These are phyloP conservation scores for Hypocryptadius cinnamomeus DNA, from an alignment of 2,113 vertebrate species.

Conservation along the genomic window DNA sequence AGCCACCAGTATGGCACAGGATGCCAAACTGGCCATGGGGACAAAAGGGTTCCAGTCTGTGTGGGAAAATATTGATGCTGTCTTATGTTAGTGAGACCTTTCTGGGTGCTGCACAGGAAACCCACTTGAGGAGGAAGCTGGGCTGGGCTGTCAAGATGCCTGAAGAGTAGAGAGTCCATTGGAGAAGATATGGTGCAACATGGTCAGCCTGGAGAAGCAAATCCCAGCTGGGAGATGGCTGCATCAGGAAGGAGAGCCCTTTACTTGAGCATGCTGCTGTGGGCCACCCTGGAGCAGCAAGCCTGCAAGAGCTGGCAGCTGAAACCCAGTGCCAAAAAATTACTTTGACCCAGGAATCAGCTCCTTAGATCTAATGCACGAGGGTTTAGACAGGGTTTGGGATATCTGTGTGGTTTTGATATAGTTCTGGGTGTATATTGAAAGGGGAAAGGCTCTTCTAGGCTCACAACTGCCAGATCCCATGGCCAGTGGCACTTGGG, in stretches of 20 bases:
- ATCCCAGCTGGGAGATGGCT: not conserved
- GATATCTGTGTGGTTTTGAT: not conserved
- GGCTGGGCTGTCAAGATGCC: not conserved
- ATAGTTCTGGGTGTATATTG: not conserved
- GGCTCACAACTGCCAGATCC: not conserved
- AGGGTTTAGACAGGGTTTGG: not conserved
- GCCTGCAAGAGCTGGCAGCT: not conserved
- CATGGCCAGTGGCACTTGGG: not conserved
- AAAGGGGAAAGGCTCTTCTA: not conserved
- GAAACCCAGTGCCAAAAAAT: not conserved
- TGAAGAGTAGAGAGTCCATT: not conserved
- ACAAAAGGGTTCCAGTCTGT: not conserved
- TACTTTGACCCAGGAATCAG: not conserved
- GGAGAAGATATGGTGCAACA: fast-evolving
- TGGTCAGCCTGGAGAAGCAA: not conserved
- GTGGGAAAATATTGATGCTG: not conserved
- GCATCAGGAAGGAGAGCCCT: not conserved
- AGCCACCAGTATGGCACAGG: not conserved
- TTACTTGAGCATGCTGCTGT: fast-evolving
- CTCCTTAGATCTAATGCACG: not conserved
- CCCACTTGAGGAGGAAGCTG: not conserved
- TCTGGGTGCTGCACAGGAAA: not conserved
- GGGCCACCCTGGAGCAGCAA: not conserved
- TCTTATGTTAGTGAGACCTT: not conserved
- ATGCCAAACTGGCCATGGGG: not conserved